Base-by-base conservation (phyloP, 1,140 invertebrate species). In the Hermatobates lingyangjiaoensis region DNA sequence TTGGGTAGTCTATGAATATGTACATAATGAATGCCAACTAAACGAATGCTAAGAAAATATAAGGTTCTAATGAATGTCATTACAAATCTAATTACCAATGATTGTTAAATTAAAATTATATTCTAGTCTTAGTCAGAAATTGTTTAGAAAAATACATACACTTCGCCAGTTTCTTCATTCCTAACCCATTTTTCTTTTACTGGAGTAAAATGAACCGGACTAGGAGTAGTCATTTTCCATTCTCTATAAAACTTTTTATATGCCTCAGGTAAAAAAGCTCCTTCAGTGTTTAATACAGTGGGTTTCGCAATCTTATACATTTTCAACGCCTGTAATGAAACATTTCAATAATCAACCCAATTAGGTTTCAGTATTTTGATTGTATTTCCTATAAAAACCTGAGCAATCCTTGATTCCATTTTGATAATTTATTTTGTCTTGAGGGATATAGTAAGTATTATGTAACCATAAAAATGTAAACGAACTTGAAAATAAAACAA, bases 201-300 rank as follows among this genome's bases (percentile, higher is more conserved):
- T 38, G 82, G 78, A 53, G 83, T 74, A 64, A 83, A 94, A 69
- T 96, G 88, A 23, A 96, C 87, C 30, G 90, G 81, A 27, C 71
- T 68, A 24, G 84, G 81, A 58, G 75, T 68, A 25, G 74, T 68
- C 0, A 75, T 54, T 63, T 86, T 82, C 78, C 87, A 90, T 71
- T 93, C 86, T 54, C 67, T 73, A 71, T 83, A 90, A 66, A 91
- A 87, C 63, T 88, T 85, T 63, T 81, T 83, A 62, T 92, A 96
- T 27, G 81, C 83, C 57, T 79, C 71, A 2, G 92, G 92, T 51
- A 95, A 64, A 53, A 71, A 65, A 28, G 74, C 64, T 5, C 77
- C 77, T 26, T 50, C 40, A 27, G 28, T 25, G 18, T 26, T 38
- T 20, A 57, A 34, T 51, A 55, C 30, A 45, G 51, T 42, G 24